phyloP scores from a whole-genome alignment of 2,888 invertebrate genomes.

The Aphodius granarius region DNA sequence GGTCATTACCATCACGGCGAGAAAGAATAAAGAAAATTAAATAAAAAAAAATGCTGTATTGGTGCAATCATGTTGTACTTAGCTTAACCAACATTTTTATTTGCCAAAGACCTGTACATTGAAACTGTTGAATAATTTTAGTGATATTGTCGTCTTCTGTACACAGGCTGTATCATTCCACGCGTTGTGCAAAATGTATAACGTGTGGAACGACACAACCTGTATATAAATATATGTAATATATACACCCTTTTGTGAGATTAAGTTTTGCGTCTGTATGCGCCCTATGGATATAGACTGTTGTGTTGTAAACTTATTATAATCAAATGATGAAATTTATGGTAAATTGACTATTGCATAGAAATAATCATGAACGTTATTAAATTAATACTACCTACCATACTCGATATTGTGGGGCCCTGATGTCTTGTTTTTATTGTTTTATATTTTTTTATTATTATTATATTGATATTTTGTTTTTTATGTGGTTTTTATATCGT shows the following conservation, averaged over 20 bases:
- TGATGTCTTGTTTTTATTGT: constrained; percentile 1
- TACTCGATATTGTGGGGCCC: constrained; percentile 6
- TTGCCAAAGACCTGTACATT: constrained; percentile 37
- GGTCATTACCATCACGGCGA: constrained; percentile 65
- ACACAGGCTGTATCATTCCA: no score
- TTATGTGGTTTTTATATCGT: constrained; percentile 11
- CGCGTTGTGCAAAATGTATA: no score
- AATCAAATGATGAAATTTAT: background rate
- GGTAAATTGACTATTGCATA: background rate
- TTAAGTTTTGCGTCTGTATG: background rate
- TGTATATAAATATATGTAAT: background rate
- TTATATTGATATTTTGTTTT: constrained; percentile 5
- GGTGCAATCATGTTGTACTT: constrained; percentile 24
- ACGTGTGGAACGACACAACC: no score
- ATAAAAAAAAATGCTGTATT: background rate
- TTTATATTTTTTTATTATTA: background rate
- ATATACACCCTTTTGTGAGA: background rate
- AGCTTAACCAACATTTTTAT: constrained; percentile 20
- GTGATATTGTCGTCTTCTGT: constrained; percentile 32
- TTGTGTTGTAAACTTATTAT: background rate
- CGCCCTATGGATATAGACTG: background rate
- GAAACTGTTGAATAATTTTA: constrained; percentile 33
- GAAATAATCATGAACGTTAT: background rate
- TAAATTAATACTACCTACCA: background rate
- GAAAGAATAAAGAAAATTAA: constrained; percentile 53